phyloP scores from a whole-genome alignment of 53 echinoderm and acorn worm species.

The Stichopus horrens region DNA sequence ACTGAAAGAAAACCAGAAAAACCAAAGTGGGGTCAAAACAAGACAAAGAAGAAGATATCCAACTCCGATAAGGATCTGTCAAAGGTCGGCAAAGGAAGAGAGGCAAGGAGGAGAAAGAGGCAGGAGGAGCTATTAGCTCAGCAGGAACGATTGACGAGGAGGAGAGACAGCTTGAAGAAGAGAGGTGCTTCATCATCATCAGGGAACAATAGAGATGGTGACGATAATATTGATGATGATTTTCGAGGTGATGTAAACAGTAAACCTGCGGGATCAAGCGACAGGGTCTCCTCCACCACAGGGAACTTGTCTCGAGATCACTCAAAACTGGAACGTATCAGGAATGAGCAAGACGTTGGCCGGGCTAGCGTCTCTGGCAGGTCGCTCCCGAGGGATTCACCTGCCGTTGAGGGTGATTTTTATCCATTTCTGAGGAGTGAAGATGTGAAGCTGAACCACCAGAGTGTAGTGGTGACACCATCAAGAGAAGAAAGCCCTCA shows the following conservation, averaged over 20 bases:
- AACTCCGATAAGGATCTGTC: slow-evolving; percentile 93
- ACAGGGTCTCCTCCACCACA: neutral
- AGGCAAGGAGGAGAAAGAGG: slow-evolving; percentile 74
- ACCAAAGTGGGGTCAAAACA: slow-evolving; percentile 81
- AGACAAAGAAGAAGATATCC: slow-evolving; percentile 59
- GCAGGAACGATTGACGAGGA: slow-evolving; percentile 74
- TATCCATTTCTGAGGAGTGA: slow-evolving; percentile 85
- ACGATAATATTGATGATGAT: neutral
- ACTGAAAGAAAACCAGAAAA: slow-evolving; percentile 49
- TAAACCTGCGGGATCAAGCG: neutral
- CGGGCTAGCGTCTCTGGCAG: neutral
- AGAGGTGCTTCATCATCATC: slow-evolving; percentile 1
- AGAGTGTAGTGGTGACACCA: slow-evolving; percentile 69
- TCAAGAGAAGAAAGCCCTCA: neutral
- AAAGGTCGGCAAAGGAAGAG: slow-evolving; percentile 61
- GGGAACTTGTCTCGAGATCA: neutral
- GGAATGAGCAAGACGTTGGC: slow-evolving; percentile 1
- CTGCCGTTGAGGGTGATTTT: slow-evolving; percentile 70
- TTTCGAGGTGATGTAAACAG: neutral
- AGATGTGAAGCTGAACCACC: slow-evolving; percentile 65
- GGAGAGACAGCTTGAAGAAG: slow-evolving; percentile 55
- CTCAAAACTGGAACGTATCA: slow-evolving; percentile 11
- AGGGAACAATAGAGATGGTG: neutral
- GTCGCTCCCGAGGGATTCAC: neutral
- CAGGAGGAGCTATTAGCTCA: slow-evolving; percentile 74